Base-by-base conservation (phyloP, 2,888 invertebrate genomes). In the Atrina japonica region DNA sequence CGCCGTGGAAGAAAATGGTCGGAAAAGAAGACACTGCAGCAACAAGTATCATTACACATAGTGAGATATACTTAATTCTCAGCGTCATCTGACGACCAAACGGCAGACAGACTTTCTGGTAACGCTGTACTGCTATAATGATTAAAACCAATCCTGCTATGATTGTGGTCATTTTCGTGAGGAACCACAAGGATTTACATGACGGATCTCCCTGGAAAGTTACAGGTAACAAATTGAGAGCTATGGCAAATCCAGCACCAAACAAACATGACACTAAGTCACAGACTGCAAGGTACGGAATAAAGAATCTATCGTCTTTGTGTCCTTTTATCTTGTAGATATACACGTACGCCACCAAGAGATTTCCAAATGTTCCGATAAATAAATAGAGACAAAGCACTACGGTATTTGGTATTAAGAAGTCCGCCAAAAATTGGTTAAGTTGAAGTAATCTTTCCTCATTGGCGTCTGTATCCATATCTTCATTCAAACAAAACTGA, bases 71-170 rank as follows among this genome's bases (percentile, higher is more conserved):
- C 21, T 66, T 56, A 21, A 30, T 47, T 14, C 21, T 11, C 2
- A 47, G 35, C 3, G 66, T 66, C 66, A 66, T 66, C 35, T 66
- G 66, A 16, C 21, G n/a, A 35, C 58, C 49, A 30, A 66, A 66
- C n/a, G 66, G 66, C 35, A 35, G 29, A 35, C 66, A 66, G 1
- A 66, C 66, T 40, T 66, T 66, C 29, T 47, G 35, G 27, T 47
- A 66, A 3, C 66, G 45, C 30, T 66, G 56, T 6, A 66, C 35
- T 2, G 66, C 58, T 18, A 66, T 66, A 11, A 66, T n/a, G 1
- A 66, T n/a, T 21, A 66, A 45, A 30, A 66, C 30, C 40, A 66
- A 35, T 1, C 47, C 58, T 1, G 66, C 40, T 11, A 49, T 56
- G 5, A 58, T 11, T 3, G 56, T 66, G 1, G 58, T 35, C 30